Conservation (phyloP, 1,140 invertebrate genomes). For the Coelopa frigida region DNA sequence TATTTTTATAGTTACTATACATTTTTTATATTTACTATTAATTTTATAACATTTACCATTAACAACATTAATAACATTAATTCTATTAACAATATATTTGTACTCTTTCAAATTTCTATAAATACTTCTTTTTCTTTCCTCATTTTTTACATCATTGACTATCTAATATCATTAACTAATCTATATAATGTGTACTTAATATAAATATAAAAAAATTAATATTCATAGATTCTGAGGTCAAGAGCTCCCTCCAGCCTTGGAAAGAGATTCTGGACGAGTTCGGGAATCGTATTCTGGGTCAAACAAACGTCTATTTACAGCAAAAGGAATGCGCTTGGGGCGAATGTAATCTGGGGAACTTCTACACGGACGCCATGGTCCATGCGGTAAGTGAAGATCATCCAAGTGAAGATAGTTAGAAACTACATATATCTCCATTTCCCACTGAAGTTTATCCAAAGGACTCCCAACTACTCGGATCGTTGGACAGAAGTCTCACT, state of each 20-base stretch:
- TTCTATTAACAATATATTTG: too few relatives aligned
- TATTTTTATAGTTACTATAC: too few relatives aligned
- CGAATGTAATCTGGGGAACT: constrained; percentile 71
- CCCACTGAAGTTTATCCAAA: constrained; percentile 21
- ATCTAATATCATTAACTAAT: background rate
- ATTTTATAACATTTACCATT: too few relatives aligned
- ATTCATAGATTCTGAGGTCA: constrained; percentile 17
- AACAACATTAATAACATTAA: too few relatives aligned
- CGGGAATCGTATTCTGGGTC: constrained; percentile 52
- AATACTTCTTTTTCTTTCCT: too few relatives aligned
- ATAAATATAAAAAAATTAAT: background rate
- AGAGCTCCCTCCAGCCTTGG: constrained; percentile 51
- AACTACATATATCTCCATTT: background rate
- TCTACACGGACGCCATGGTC: constrained; percentile 65
- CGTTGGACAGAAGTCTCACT: constrained; percentile 30
- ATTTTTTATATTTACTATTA: too few relatives aligned
- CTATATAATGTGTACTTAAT: constrained; percentile 4
- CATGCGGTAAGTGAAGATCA: constrained; percentile 39
- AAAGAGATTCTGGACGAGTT: constrained; percentile 50
- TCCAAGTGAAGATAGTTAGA: background rate
- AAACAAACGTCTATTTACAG: constrained; percentile 50
- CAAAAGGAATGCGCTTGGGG: constrained; percentile 49
- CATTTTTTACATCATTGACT: too few relatives aligned
- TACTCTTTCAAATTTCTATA: too few relatives aligned
- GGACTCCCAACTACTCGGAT: background rate